phyloP scores from a whole-genome alignment of 2,888 invertebrate species.

The Amorpha juglandis region DNA sequence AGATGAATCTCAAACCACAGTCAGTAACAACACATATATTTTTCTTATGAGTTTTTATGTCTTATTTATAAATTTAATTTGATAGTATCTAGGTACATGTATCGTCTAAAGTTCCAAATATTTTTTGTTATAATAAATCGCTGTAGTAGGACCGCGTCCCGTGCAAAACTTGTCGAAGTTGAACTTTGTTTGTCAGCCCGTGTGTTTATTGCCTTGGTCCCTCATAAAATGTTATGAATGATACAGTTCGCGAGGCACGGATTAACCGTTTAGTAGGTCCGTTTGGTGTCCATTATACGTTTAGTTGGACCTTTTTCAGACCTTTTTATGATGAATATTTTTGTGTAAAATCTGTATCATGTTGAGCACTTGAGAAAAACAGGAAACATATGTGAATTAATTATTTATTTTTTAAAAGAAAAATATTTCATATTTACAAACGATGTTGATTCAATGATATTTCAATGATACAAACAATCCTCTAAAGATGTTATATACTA shows the following conservation, averaged over 20 bases:
- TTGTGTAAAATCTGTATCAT: neutral
- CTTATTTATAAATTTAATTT: too few species aligned
- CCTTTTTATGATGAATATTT: constrained; percentile 42
- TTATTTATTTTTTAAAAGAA: neutral
- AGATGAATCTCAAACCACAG: too few species aligned
- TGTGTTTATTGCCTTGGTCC: constrained; percentile 63
- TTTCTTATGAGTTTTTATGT: too few species aligned
- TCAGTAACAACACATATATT: too few species aligned
- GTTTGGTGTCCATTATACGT: constrained; percentile 55
- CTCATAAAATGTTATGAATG: constrained; percentile 73
- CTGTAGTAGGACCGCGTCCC: constrained; percentile 34
- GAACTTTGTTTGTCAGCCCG: constrained; percentile 59
- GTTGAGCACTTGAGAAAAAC: neutral
- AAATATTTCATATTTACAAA: neutral
- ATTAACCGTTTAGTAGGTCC: constrained; percentile 64
- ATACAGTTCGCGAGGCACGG: constrained; percentile 60
- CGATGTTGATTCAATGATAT: neutral
- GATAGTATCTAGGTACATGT: too few species aligned
- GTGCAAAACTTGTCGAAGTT: constrained; percentile 54
- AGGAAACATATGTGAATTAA: neutral
- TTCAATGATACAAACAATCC: neutral
- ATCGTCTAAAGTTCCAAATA: too few species aligned
- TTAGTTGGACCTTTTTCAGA: constrained; percentile 47
- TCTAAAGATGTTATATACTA: neutral
- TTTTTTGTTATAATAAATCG: constrained; percentile 28